Base-by-base conservation (phyloP, 1,140 invertebrate species). In the Saccostrea cuccullata region DNA sequence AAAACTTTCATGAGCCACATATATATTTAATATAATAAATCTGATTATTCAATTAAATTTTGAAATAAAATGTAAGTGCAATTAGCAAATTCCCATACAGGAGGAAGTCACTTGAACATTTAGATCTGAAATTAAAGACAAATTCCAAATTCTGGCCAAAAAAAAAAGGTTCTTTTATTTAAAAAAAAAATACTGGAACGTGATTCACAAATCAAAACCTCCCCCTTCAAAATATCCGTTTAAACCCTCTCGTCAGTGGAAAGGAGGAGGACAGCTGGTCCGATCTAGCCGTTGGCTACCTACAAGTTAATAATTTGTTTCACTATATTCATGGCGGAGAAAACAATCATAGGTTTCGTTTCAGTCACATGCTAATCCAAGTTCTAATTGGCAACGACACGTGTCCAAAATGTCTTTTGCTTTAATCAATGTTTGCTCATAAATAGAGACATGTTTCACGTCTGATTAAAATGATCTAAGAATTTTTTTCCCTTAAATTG, bases 311-410 rank as follows among this genome's bases (percentile, higher is more conserved):
- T 77, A 77, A 77, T 77, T 77, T 77, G 70, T 77, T 77, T 30
- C 30, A 77, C 70, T 77, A 26, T 77, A 77, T 77, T 77, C 70
- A 77, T 77, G 8, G 70, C 70, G 13, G 30, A 77, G 70, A 77
- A 77, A 77, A 77, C 70, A 77, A 77, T 77, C 26, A 15, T 36
- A 36, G 70, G 70, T 77, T 77, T 77, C 70, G 70, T 77, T 77
- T 77, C 70, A 77, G 26, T 77, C 70, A 77, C 70, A 36, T 77
- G 70, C 70, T 77, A 77, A 77, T 77, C 70, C 70, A 15, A 36
- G 70, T 36, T 77, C 70, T 77, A 77, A 77, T 77, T 77, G 70
- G 70, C 30, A 77, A 17, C 11, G 26, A 26, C 70, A 77, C 70
- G 70, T 77, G 70, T 13, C 26, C 26, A 36, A 23, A 77, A 77